These are phyloP conservation scores for Phainopepla nitens DNA, from an alignment of 2,113 vertebrate genomes.

Conservation along the genomic window DNA sequence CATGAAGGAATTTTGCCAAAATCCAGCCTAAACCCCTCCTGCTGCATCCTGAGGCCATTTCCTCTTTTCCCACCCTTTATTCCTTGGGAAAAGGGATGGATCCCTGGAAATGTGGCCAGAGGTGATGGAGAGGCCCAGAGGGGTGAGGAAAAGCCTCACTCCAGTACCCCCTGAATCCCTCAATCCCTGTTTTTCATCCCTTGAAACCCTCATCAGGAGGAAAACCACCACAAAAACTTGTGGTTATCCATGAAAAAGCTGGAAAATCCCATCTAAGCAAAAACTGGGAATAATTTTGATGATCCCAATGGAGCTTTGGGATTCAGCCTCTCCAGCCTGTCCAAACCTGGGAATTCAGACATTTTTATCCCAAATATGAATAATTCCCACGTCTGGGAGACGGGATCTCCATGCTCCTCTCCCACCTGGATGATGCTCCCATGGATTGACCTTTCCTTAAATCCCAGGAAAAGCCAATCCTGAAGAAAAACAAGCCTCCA, in stretches of 20 bases:
- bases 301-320: fast-evolving
- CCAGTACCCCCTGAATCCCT: too few relatives aligned
- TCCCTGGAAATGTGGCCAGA: not conserved
- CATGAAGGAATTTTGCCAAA: fast-evolving
- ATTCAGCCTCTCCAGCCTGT: not conserved
- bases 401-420: not conserved
- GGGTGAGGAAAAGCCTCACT: not conserved
- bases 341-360: not conserved
- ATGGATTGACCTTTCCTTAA: not conserved
- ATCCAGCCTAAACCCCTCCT: not conserved
- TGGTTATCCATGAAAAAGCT: not conserved
- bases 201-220: not conserved
- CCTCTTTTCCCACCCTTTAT: not conserved
- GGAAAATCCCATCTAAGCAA: not conserved
- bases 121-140: not conserved
- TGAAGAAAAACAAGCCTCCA: fast-evolving
- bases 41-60: not conserved
- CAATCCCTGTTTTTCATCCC: not conserved
- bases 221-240: not conserved
- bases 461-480: not conserved
- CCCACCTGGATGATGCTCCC: not conserved
- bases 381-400: not conserved
- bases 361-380: fast-evolving
- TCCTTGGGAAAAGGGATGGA: not conserved
- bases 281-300: fast-evolving